Conservation (phyloP, 2,113 vertebrate species). For the Setophaga kirtlandii region DNA sequence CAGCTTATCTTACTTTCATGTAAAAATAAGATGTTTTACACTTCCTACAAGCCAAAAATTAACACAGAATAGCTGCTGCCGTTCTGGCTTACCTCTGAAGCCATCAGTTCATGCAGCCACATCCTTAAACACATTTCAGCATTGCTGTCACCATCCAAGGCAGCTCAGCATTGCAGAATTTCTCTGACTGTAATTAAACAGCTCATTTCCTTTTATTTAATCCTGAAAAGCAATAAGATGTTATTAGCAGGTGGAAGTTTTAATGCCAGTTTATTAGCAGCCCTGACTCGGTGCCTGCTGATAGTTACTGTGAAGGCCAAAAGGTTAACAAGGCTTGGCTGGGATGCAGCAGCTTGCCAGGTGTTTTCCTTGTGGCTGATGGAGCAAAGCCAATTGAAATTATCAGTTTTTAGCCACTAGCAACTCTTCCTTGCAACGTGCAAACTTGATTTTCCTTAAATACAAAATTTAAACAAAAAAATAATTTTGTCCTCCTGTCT, state of each 20-base stretch:
- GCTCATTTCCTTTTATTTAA: conserved; percentile 71
- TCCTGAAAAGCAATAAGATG: conserved; percentile 54
- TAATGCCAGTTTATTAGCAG: conserved; percentile 70
- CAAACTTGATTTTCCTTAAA: background rate
- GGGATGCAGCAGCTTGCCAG: conserved; percentile 68
- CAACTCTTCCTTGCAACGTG: conserved; percentile 6
- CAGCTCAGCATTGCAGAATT: conserved; percentile 4
- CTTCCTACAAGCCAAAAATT: background rate
- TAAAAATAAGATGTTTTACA: background rate
- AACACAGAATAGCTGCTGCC: background rate
- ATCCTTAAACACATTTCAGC: background rate
- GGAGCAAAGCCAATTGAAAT: conserved; percentile 74
- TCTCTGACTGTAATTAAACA: conserved; percentile 66
- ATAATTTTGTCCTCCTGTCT: background rate
- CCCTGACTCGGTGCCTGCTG: conserved; percentile 65
- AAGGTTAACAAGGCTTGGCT: conserved; percentile 77
- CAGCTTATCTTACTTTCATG: background rate
- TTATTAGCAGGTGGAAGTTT: conserved; percentile 69
- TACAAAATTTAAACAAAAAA: background rate
- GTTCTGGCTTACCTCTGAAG: background rate
- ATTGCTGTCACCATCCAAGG: background rate
- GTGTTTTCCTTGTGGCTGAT: conserved; percentile 74
- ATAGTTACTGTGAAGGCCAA: conserved; percentile 69
- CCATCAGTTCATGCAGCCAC: background rate
- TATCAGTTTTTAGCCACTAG: conserved; percentile 45